Evolutionary conservation across 2,797 vertebrate genomes (phyloP).

Genomic region (Silurus lanzhouensis): DNA sequence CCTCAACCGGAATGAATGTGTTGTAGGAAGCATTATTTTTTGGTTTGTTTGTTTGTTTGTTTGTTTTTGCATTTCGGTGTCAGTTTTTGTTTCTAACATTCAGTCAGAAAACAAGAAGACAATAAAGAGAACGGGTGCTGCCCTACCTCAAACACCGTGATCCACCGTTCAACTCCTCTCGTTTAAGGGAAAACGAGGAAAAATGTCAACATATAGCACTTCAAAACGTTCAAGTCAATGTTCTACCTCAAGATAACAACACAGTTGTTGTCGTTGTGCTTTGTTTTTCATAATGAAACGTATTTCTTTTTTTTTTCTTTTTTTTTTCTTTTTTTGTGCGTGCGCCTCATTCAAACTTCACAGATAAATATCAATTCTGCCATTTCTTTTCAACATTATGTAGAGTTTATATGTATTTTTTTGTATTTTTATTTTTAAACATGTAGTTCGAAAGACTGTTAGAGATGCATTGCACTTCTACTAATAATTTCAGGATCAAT

Average conservation of each 20-base stretch:
- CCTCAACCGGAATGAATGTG: slow-evolving; percentile 99
- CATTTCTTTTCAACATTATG: slow-evolving; percentile 48
- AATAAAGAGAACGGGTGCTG: slow-evolving; percentile 69
- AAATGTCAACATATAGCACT: slow-evolving; percentile 86
- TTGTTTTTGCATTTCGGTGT: slow-evolving; percentile 67
- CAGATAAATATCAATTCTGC: slow-evolving; percentile 65
- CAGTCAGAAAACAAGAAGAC: slow-evolving; percentile 74
- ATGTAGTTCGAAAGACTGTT: slow-evolving; percentile 57
- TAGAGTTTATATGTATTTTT: slow-evolving; percentile 50
- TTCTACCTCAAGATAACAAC: slow-evolving; percentile 92
- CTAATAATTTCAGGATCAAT: slow-evolving; percentile 59
- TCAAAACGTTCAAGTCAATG: slow-evolving; percentile 92
- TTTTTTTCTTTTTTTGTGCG: slow-evolving; percentile 8
- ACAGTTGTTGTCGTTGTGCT: slow-evolving; percentile 62
- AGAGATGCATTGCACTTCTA: slow-evolving; percentile 69
- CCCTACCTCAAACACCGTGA: slow-evolving; percentile 82
- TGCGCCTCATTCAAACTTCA: slow-evolving; percentile 42
- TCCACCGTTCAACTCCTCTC: slow-evolving; percentile 66
- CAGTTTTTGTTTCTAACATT: slow-evolving; percentile 78
- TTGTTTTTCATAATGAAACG: slow-evolving; percentile 74
- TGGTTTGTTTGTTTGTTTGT: neutral
- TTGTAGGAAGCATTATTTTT: slow-evolving; percentile 75
- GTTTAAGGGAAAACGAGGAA: slow-evolving; percentile 57
- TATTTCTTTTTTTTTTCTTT: slow-evolving; percentile 44
- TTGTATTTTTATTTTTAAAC: slow-evolving; percentile 47